Base-by-base conservation (phyloP, 2,113 vertebrate genomes). In the Pardalotus punctatus region DNA sequence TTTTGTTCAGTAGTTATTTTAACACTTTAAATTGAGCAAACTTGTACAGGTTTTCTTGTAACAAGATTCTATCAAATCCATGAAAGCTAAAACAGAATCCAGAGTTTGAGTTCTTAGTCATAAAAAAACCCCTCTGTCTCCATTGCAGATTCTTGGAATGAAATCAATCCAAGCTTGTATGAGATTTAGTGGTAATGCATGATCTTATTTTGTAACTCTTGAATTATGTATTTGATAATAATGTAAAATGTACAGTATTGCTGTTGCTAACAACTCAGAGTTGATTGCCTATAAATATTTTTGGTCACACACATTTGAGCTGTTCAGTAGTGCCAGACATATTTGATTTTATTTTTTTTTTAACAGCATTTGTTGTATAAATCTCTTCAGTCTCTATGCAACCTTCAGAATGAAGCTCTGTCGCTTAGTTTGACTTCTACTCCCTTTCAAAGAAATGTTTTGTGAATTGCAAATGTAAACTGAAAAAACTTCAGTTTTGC, bases 211-310 rank as follows among this genome's bases (percentile, higher is more conserved):
- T 98, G 94, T 98, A 98, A 97, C 90, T 95, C 95, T 94, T 96
- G 71, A 93, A 96, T 97, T 97, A 97, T 97, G 97, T 98, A 97
- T 97, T 98, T 98, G 97, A 97, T 97, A 95, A 97, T 67, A 84
- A 93, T 98, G 97, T 98, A 98, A 97, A 97, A 98, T 98, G 98
- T 98, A 98, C 98, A 98, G 98, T 98, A 93, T 97, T 98, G 96
- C 92, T 97, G 97, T 97, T 95, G 94, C 95, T 97, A 97, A 93
- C 96, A 96, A 95, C 96, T 97, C 94, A 95, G 96, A 98, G 81
- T 95, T 86, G 92, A 96, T 96, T 96, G 97, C 96, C 93, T 98
- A 97, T 98, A 98, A 97, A 97, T 97, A 98, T 93, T 98, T 94
- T 97, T 95, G 95, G 95, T 97, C 96, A 89, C 87, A 95, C 94